phyloP scores from a whole-genome alignment of 2,888 invertebrate species.

The Erynnis tages region DNA sequence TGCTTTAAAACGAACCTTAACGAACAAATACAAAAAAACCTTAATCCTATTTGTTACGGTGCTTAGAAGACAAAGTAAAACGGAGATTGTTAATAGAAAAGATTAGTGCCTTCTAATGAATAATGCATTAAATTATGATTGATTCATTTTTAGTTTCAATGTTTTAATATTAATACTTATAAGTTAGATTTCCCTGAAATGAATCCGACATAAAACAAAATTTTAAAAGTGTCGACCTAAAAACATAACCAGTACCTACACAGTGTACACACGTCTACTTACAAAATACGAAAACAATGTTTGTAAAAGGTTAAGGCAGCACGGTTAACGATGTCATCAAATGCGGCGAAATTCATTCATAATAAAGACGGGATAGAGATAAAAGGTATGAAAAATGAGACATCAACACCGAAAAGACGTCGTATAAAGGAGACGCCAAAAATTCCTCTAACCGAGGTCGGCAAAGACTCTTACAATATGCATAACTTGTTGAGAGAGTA shows the following conservation, averaged over 20 bases:
- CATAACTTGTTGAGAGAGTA: slow-evolving; percentile 81
- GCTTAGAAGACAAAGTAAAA: slow-evolving; percentile 2
- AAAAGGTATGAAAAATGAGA: slow-evolving; percentile 68
- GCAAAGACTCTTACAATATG: slow-evolving; percentile 75
- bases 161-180: too few relatives aligned
- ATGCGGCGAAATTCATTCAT: slow-evolving; percentile 62
- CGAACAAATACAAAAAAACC: slow-evolving; percentile 6
- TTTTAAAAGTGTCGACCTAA: not conserved
- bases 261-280: slow-evolving; percentile 5
- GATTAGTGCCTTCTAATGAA: too few relatives aligned
- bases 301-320: slow-evolving; percentile 19
- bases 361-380: slow-evolving; percentile 58
- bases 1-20: slow-evolving; percentile 48
- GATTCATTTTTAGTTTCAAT: too few relatives aligned
- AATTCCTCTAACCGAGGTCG: slow-evolving; percentile 63
- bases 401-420: slow-evolving; percentile 57
- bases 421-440: slow-evolving; percentile 62
- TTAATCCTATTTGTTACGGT: slow-evolving; percentile 18
- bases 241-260: slow-evolving; percentile 3
- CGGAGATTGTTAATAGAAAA: not conserved
- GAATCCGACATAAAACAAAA: not conserved
- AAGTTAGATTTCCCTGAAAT: too few relatives aligned
- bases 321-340: slow-evolving; percentile 51
- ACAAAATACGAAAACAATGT: slow-evolving; percentile 16
- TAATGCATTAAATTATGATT: too few relatives aligned